These are phyloP conservation scores for Zaprionus vittiger DNA, from an alignment of 1,140 invertebrate genomes.

Conservation along the genomic window DNA sequence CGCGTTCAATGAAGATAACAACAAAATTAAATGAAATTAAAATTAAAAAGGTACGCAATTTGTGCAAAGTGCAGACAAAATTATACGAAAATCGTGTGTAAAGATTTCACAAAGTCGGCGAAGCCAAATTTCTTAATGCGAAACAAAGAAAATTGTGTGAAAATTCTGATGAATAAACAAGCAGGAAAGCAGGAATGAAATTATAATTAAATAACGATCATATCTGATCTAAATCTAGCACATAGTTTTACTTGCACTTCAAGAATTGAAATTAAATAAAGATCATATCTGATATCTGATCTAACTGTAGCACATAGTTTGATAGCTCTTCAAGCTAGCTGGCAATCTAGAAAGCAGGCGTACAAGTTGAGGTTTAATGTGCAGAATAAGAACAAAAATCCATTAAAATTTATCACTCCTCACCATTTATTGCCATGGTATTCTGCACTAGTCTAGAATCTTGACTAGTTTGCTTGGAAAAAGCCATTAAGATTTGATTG, in stretches of 20 bases:
- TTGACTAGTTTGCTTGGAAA: background rate
- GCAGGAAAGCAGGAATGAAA: background rate
- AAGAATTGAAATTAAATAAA: too few species aligned
- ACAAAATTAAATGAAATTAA: constrained; percentile 42
- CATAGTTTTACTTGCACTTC: too few species aligned
- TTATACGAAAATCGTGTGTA: background rate
- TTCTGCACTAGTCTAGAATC: constrained; percentile 8
- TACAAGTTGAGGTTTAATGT: constrained; percentile 11
- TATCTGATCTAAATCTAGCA: background rate
- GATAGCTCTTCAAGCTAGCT: background rate
- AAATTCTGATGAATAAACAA: background rate
- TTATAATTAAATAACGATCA: background rate
- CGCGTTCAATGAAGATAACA: constrained; percentile 38
- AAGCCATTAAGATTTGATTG: constrained; percentile 58
- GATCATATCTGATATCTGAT: too few species aligned
- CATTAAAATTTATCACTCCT: constrained; percentile 14
- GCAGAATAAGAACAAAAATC: background rate
- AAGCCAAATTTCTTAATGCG: background rate
- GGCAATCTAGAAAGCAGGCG: background rate
- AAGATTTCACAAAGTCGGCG: constrained; percentile 1
- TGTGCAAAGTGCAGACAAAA: constrained; percentile 13
- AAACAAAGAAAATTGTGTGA: background rate
- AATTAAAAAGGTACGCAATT: constrained; percentile 36
- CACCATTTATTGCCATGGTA: constrained; percentile 12
- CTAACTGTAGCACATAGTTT: background rate